Evolutionary conservation across 2,113 vertebrate species (phyloP).

Genomic region (Grammomys dolichurus): DNA sequence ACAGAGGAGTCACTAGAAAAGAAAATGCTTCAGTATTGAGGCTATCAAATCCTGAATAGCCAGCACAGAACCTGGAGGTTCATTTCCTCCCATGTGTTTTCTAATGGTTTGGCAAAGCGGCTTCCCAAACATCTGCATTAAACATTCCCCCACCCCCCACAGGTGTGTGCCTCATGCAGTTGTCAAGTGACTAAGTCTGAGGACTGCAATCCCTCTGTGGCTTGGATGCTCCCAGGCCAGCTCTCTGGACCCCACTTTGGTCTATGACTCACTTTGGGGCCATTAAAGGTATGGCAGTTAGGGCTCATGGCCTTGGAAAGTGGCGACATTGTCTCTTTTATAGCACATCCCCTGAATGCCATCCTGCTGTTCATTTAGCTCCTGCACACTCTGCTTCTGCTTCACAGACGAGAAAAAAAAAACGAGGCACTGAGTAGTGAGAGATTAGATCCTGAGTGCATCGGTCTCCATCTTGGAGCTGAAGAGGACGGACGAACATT

Average conservation of each 20-base stretch:
- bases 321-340: fast-evolving
- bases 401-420: not conserved
- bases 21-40: slow-evolving; percentile 40
- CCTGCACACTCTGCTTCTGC: not conserved
- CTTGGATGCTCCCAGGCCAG: not conserved
- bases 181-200: not conserved
- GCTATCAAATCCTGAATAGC: slow-evolving; percentile 29
- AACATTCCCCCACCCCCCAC: not conserved
- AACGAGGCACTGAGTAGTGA: not conserved
- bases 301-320: not conserved
- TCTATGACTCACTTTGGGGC: not conserved
- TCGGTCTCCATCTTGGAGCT: not conserved
- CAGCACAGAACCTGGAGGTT: not conserved
- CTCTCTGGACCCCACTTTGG: not conserved
- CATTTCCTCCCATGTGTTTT: slow-evolving; percentile 53
- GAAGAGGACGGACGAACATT: not conserved
- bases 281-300: not conserved
- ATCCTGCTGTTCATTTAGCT: not conserved
- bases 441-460: slow-evolving; percentile 30
- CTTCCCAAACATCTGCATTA: slow-evolving; percentile 60
- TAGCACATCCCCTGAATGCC: not conserved
- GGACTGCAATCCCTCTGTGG: fast-evolving
- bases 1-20: slow-evolving; percentile 50
- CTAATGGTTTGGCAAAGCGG: slow-evolving; percentile 61
- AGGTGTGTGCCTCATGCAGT: slow-evolving; percentile 19